phyloP scores from a whole-genome alignment of 2,113 vertebrate species.

The Rhinoderma darwinii region DNA sequence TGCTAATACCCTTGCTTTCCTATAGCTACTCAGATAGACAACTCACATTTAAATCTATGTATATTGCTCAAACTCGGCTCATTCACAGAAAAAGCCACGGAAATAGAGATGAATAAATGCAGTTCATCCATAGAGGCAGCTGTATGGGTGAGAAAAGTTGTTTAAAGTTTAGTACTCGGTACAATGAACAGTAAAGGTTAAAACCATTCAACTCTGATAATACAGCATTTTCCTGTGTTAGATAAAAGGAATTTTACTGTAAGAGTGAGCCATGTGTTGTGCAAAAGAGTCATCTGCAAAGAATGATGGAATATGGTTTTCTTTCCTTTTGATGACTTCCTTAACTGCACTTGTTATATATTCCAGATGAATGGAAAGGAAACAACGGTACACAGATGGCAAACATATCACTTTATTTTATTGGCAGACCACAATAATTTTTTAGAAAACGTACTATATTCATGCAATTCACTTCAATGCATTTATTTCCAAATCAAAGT shows the following conservation, averaged over 20 bases:
- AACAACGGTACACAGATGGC: slow-evolving; percentile 19
- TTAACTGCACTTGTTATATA: not conserved
- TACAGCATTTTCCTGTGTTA: not conserved
- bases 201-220: not conserved
- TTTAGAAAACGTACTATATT: not conserved
- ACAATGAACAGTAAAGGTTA: not conserved
- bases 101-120: no score
- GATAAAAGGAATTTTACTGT: not conserved
- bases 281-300: not conserved
- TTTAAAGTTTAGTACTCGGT: not conserved
- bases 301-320: not conserved
- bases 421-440: not conserved
- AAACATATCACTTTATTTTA: not conserved
- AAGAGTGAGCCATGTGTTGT: not conserved
- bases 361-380: slow-evolving; percentile 29
- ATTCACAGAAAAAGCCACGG: no score
- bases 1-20: no score
- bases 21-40: no score
- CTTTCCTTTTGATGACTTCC: not conserved
- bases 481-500: not conserved
- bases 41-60: no score
- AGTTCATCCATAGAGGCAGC: not conserved
- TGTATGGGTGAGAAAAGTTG: not conserved
- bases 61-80: no score
- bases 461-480: not conserved